phyloP scores from a whole-genome alignment of 2,113 vertebrate species.

The Urocynchramus pylzowi region DNA sequence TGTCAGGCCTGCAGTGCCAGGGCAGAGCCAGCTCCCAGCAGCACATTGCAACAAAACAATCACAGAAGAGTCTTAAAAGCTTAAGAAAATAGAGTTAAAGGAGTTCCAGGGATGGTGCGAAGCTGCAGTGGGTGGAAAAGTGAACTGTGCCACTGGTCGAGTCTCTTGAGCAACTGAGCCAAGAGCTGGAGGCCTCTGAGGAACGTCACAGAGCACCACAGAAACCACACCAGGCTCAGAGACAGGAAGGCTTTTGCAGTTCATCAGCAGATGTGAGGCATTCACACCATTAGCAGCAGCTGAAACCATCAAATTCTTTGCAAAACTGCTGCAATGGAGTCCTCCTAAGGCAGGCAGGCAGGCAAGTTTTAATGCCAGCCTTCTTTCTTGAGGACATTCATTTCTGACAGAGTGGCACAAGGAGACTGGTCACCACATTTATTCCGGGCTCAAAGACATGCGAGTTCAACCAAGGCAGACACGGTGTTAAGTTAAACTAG shows the following conservation, averaged over 20 bases:
- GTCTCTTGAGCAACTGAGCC: not conserved
- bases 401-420: not conserved
- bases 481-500: not conserved
- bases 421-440: not conserved
- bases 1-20: not conserved
- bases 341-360: not conserved
- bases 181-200: not conserved
- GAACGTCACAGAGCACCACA: not conserved
- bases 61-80: not conserved
- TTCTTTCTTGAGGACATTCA: not conserved
- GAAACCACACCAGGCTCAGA: not conserved
- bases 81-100: not conserved
- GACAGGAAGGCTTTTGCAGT: not conserved
- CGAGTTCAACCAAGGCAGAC: not conserved
- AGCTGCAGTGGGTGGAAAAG: not conserved
- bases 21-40: not conserved
- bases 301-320: not conserved
- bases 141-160: not conserved
- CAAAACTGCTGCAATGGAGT: not conserved
- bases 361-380: not conserved
- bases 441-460: rapidly evolving
- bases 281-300: not conserved
- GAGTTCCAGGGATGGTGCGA: not conserved
- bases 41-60: not conserved
- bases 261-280: not conserved